Base-by-base conservation (phyloP, 2,797 vertebrate species). In the Halcyon smyrnensis region DNA sequence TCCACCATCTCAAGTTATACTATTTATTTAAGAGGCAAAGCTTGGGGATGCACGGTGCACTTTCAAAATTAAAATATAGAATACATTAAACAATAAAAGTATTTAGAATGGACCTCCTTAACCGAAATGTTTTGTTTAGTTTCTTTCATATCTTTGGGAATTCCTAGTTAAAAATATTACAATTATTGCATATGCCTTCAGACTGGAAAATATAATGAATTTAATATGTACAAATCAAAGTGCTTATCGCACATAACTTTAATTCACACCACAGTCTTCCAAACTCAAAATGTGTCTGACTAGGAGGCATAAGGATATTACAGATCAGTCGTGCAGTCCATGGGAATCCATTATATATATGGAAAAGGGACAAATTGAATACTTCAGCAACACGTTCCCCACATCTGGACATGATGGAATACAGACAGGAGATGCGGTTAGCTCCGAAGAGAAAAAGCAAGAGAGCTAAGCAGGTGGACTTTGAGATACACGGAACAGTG, bases 311-410 rank as follows among this genome's bases (percentile, higher is more conserved):
- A 85, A 93, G 56, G 51, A 64, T 60, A 70, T 91, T 50, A 68
- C 9, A 80, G 60, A 85, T 19, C 79, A 94, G 56, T 14, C 89
- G 64, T 57, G 84, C 10, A 79, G 80, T 64, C 53, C 71, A 70
- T 82, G 68, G 68, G 68, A 91, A 90, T 77, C 82, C 56, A 87
- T 94, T 82, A 60, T 56, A 13, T 70, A 70, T 41, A 71, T 62
- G 82, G 57, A 85, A 48, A 79, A 86, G 71, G 23, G 32, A 75
- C 53, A 91, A 78, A 32, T 13, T 43, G 39, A 80, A 45, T 34
- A 63, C 11, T 74, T 93, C 9, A 2, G 45, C 56, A 75, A 85
- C 27, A 45, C 0, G 5, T n/a, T 95, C 36, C 68, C 71, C 57
- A 70, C 56, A 80, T 74, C 74, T 63, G 51, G 57, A 60, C 1